Evolutionary conservation across 2,797 vertebrate genomes (phyloP).

Genomic region (Macroramphosus scolopax): DNA sequence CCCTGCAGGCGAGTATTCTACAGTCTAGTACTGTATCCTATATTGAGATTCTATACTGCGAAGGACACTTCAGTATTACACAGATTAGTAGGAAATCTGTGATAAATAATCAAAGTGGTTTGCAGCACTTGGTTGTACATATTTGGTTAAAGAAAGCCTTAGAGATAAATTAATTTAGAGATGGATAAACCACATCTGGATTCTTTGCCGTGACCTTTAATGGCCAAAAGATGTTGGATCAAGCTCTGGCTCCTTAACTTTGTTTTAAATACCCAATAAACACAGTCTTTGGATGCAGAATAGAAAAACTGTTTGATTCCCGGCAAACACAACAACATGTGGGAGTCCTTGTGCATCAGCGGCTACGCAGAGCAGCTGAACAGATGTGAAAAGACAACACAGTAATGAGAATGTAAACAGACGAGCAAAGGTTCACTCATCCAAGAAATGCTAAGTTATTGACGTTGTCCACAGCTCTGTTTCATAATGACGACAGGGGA

Average conservation of each 20-base stretch:
- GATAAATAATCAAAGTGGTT: conserved; percentile 20
- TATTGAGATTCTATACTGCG: too few species aligned
- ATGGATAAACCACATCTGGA: conserved; percentile 6
- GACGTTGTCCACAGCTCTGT: conserved; percentile 55
- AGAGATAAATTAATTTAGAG: not conserved
- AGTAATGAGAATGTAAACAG: conserved; percentile 57
- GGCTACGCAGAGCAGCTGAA: conserved; percentile 16
- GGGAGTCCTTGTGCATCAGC: conserved; percentile 7
- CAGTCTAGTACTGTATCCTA: not conserved
- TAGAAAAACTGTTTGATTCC: conserved; percentile 4
- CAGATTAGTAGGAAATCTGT: too few species aligned
- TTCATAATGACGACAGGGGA: conserved; percentile 52
- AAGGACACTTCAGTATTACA: too few species aligned
- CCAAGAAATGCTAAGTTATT: conserved; percentile 64
- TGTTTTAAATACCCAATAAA: not conserved
- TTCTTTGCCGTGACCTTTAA: conserved; percentile 2
- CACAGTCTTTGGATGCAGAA: not conserved
- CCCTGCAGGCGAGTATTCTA: not conserved
- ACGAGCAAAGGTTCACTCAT: conserved; percentile 63
- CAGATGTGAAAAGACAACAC: conserved; percentile 43
- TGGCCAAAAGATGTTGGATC: not conserved
- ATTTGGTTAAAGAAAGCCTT: conserved; percentile 17
- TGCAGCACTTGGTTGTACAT: conserved; percentile 8
- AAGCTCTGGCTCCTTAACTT: not conserved
- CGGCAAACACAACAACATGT: not conserved